Percentiles rank a stretch among this genome's conserved stretches.
Conservation (phyloP, 2,797 vertebrate genomes). For the Silurus aristotelis region DNA sequence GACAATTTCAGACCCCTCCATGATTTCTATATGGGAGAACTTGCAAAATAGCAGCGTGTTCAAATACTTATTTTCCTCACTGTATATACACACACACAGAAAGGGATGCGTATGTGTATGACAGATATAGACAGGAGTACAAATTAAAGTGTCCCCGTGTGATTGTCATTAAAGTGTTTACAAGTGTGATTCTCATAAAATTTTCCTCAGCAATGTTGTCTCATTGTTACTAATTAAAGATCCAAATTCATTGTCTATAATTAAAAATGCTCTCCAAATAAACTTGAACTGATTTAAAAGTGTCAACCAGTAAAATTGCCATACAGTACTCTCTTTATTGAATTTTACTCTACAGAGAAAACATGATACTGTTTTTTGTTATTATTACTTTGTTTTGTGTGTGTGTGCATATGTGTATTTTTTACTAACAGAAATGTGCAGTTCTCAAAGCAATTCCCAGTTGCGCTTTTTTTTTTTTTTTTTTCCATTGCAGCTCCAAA, state of each 20-base stretch:
- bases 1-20: too few species aligned
- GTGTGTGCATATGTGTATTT: neutral
- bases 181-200: neutral
- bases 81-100: too few species aligned
- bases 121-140: too few species aligned
- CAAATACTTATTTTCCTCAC: too few species aligned
- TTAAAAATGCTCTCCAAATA: neutral
- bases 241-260: neutral
- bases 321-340: too few species aligned
- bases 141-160: too few species aligned
- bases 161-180: too few species aligned
- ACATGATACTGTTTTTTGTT: neutral
- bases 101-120: too few species aligned
- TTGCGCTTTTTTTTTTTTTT: neutral
- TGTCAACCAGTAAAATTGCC: neutral
- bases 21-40: too few species aligned
- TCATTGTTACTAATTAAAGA: neutral
- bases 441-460: neutral
- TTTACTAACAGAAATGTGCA: neutral
- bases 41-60: too few species aligned
- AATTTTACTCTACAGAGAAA: too few species aligned
- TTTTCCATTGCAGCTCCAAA: neutral
- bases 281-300: neutral
- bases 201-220: neutral
- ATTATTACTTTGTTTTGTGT: neutral